Base-by-base conservation (phyloP, 2,888 invertebrate genomes). In the Thecocarcelia acutangulata region DNA sequence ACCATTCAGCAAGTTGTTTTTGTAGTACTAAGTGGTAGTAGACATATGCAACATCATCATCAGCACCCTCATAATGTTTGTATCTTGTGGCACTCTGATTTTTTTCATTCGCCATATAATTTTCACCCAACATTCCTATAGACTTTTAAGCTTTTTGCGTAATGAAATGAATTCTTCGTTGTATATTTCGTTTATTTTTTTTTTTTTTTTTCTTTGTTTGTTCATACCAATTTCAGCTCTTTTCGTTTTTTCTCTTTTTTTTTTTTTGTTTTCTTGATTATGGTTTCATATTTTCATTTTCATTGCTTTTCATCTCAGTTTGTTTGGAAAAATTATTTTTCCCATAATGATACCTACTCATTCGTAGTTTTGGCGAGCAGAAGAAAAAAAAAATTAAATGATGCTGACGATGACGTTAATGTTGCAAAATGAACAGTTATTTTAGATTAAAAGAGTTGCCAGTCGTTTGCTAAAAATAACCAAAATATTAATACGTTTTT, bases 111-210 rank as follows among this genome's bases (percentile, higher is more conserved):
- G 42, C 40, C 44, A 56, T 40, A 68, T 61, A 54, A 73, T 77
- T 72, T 81, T 73, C 61, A 56, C 21, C 61, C 54, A 68, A 74
- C 74, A 78, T 70, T 75, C 74, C 74, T 15, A 70, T 78, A 75
- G 82, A 78, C 70, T 66, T 82, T 69, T 75, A 82, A 82, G 78
- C 74, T 70, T 82, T 82, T 75, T 82, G 74, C 69, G 74, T 82
- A 78, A 78, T 82, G 78, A 78, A 82, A 82, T 78, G 78, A 78
- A 63, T 66, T 70, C 78, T 74, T 69, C 28, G 44, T 44, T 13
- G 28, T 50, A 11, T 8, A 4, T 48, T 2, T 48, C 15, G 15
- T 33, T 1, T 15, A 11, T 44, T 33, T 15, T 56, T 15, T 15
- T 44, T 33, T 15, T 56, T 56, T 4, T 33, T 0, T 4, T 3